Percentiles rank a stretch among this genome's conserved stretches.
phyloP scores from a whole-genome alignment of 2,888 invertebrate species.

The Auanema freiburgensis region DNA sequence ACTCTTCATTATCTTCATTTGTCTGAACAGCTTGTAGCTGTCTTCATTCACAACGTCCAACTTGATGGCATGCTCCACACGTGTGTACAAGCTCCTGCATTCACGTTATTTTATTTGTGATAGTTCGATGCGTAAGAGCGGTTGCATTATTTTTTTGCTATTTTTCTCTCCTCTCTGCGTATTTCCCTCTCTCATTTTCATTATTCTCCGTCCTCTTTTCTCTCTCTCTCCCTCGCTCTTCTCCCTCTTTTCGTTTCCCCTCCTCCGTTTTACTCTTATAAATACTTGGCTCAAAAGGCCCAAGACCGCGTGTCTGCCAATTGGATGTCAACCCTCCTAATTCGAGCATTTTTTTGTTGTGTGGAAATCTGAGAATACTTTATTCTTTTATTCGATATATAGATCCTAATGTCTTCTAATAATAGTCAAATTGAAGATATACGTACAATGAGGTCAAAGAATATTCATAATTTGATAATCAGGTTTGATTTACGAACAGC shows the following conservation, averaged over 20 bases:
- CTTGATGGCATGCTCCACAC: too few relatives aligned
- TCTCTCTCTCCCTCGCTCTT: constrained; percentile 1
- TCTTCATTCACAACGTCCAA: too few relatives aligned
- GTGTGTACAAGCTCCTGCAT: too few relatives aligned
- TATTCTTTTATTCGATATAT: too few relatives aligned
- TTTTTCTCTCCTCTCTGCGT: too few relatives aligned
- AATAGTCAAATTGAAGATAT: neutral
- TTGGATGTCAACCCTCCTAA: neutral
- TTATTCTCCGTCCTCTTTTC: neutral
- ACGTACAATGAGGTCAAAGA: constrained; percentile 33
- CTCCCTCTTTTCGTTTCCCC: constrained; percentile 1
- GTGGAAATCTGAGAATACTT: too few relatives aligned
- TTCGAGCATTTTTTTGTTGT: neutral
- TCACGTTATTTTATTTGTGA: too few relatives aligned
- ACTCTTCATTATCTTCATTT: too few relatives aligned
- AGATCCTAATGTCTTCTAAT: neutral
- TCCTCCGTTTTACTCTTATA: neutral
- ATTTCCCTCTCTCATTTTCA: neutral
- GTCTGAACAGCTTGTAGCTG: too few relatives aligned
- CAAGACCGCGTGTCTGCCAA: neutral
- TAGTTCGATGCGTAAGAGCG: too few relatives aligned
- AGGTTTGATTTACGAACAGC: constrained; percentile 18
- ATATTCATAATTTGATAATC: constrained; percentile 46
- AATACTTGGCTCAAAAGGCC: constrained; percentile 9
- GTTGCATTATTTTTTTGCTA: too few relatives aligned